These are phyloP conservation scores for Fabriciana adippe DNA, from an alignment of 2,888 invertebrate species.

Conservation along the genomic window DNA sequence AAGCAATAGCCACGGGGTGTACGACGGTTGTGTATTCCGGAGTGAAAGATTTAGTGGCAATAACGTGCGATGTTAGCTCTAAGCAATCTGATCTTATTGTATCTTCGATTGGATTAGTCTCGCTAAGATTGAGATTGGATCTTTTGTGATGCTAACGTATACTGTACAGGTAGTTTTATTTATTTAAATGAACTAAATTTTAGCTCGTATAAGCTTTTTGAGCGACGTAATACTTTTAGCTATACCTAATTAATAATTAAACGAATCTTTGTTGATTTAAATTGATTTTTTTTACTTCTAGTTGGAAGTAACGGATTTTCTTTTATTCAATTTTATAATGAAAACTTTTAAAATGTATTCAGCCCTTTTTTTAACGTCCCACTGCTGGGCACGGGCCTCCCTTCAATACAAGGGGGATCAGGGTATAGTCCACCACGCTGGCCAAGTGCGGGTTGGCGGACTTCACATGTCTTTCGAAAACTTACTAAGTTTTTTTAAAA, in stretches of 20 bases:
- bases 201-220: background rate
- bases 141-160: constrained; percentile 31
- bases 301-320: too few relatives aligned
- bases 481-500: too few relatives aligned
- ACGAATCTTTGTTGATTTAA: background rate
- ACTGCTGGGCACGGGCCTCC: too few relatives aligned
- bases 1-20: constrained; percentile 61
- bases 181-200: constrained; percentile 23
- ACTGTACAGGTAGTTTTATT: constrained; percentile 26
- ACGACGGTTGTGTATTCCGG: constrained; percentile 50
- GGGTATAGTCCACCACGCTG: too few relatives aligned
- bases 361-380: too few relatives aligned
- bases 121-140: constrained; percentile 40
- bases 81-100: constrained; percentile 72
- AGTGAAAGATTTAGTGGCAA: constrained; percentile 80
- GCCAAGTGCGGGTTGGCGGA: too few relatives aligned
- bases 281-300: background rate
- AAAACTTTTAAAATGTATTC: too few relatives aligned
- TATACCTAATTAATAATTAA: too few relatives aligned
- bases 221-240: background rate
- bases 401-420: too few relatives aligned
- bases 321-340: too few relatives aligned
- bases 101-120: constrained; percentile 73
- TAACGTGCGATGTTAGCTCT: constrained; percentile 69
- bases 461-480: too few relatives aligned